Base-by-base conservation (phyloP, 2,113 vertebrate species). In the Todiramphus chloris region DNA sequence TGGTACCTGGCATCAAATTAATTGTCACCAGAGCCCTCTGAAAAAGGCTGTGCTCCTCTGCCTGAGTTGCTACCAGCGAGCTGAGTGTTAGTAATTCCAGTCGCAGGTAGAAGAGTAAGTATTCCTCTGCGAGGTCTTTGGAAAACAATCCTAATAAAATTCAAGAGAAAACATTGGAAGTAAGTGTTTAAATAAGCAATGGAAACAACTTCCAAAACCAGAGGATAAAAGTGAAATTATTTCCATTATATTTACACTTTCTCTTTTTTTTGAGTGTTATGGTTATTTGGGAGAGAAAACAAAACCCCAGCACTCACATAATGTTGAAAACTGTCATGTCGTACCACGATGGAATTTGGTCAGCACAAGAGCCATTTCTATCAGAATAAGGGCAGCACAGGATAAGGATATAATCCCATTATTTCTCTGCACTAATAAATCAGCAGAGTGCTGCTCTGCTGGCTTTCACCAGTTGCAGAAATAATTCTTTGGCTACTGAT, bases 31-130 rank as follows among this genome's bases (percentile, higher is more conserved):
- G 51, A 82, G 33, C 27, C 23, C 41, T 76, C 39, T 64, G 62
- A 30, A 53, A 63, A 90, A 30, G 33, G 17, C 5, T 62, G 17
- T 44, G 30, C 53, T 68, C 16, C 53, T 83, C 56, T 28, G 18
- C 21, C 35, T 46, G 44, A 74, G 25, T 85, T 87, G 25, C 27
- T 79, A 58, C 7, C n/a, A 41, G 9, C 2, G 1, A 43, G 20
- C 37, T 60, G 39, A 27, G 10, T 20, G 10, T 50, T 59, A 69
- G 33, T 44, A 90, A 41, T 7, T 83, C 31, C 9, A 58, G 50
- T 16, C 0, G 0, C 63, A 66, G 28, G 13, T n/a, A 50, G 44
- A 73, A 72, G 23, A 77, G 5, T 51, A 39, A 63, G 23, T 33
- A 60, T 77, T 70, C 59, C 25, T 92, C 17, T 58, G 23, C 10